These are phyloP conservation scores for Cylloceria caligata DNA, from an alignment of 2,888 invertebrate genomes.

Conservation along the genomic window DNA sequence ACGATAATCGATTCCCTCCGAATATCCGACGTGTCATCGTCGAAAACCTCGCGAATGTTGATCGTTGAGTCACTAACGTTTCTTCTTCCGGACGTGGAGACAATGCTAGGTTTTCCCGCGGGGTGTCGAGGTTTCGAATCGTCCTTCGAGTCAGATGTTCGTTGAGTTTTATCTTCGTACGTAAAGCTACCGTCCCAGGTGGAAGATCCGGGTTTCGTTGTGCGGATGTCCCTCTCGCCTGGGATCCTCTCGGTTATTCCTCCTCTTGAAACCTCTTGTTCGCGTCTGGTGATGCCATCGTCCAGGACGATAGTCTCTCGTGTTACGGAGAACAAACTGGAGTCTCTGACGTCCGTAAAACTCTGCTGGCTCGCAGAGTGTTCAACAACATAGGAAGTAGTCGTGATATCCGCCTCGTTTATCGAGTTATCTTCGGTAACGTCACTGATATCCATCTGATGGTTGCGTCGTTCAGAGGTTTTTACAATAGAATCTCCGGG, in stretches of 20 bases:
- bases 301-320: conserved; percentile 69
- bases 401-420: conserved; percentile 79
- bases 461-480: conserved; percentile 63
- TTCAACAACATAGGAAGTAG: conserved; percentile 79
- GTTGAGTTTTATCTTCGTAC: conserved; percentile 37
- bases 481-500: conserved; percentile 55
- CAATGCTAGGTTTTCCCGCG: conserved; percentile 56
- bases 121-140: conserved; percentile 30
- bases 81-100: conserved; percentile 56
- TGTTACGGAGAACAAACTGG: conserved; percentile 69
- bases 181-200: conserved; percentile 80
- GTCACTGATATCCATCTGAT: conserved; percentile 76
- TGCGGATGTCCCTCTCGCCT: conserved; percentile 70
- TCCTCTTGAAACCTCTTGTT: conserved; percentile 56
- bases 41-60: conserved; percentile 66
- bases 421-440: conserved; percentile 79
- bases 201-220: conserved; percentile 76
- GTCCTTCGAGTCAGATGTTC: conserved; percentile 21
- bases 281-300: conserved; percentile 51
- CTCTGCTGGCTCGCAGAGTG: conserved; percentile 79
- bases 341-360: conserved; percentile 74
- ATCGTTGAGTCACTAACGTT: conserved; percentile 73
- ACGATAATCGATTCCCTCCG: conserved; percentile 70
- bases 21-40: conserved; percentile 63
- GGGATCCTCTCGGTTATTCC: conserved; percentile 71